Conservation (phyloP, 2,797 vertebrate species). For the Coranthus polyacanthus region DNA sequence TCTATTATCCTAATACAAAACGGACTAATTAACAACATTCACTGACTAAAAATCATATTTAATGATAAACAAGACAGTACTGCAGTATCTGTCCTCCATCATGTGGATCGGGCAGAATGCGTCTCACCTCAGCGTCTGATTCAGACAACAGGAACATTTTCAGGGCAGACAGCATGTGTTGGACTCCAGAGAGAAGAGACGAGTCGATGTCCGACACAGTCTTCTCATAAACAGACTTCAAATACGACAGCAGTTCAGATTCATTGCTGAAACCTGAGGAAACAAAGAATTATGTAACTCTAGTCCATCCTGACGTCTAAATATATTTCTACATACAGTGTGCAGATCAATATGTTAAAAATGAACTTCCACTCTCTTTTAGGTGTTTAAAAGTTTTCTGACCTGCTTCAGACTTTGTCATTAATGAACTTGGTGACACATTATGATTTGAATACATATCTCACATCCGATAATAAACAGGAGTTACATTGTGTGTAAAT, state of each 20-base stretch:
- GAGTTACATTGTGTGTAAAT: too few relatives aligned
- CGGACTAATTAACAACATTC: not conserved
- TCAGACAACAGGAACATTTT: conserved; percentile 83
- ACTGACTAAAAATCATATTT: not conserved
- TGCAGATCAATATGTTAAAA: too few relatives aligned
- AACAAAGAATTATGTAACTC: not conserved
- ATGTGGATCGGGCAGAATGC: not conserved
- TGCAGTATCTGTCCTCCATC: not conserved
- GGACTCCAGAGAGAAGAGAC: conserved; percentile 76
- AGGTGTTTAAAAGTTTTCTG: too few relatives aligned
- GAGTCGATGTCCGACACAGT: conserved; percentile 76
- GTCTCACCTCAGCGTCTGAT: conserved; percentile 84
- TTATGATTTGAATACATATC: too few relatives aligned
- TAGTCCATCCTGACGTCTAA: too few relatives aligned
- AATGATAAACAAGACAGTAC: not conserved
- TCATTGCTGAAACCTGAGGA: conserved; percentile 89
- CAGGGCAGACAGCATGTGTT: conserved; percentile 83
- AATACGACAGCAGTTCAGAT: conserved; percentile 87
- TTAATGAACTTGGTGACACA: too few relatives aligned
- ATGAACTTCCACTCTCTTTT: too few relatives aligned
- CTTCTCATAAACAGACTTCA: conserved; percentile 87
- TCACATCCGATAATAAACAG: too few relatives aligned
- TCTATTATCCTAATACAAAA: not conserved
- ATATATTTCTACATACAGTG: too few relatives aligned
- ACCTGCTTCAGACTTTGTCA: too few relatives aligned